These are phyloP conservation scores for Cetoscarus ocellatus DNA, from an alignment of 2,797 vertebrate species.

Conservation along the genomic window DNA sequence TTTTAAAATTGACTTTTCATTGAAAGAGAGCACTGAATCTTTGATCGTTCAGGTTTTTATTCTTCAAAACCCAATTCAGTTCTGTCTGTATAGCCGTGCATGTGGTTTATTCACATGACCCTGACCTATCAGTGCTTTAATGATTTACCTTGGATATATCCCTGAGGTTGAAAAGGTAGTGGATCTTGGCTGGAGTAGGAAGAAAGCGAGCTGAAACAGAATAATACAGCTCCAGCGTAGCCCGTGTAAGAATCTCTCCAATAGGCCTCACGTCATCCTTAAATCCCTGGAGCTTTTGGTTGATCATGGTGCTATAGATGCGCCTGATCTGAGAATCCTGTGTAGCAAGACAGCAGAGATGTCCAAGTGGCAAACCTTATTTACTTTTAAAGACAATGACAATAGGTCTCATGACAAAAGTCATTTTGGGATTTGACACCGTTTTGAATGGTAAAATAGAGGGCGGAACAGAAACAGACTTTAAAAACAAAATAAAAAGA, in stretches of 20 bases:
- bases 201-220: slow-evolving; percentile 86
- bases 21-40: too few species aligned
- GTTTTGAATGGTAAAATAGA: too few species aligned
- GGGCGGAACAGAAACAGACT: too few species aligned
- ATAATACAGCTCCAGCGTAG: slow-evolving; percentile 89
- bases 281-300: slow-evolving; percentile 91
- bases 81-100: too few species aligned
- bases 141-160: slow-evolving; percentile 91
- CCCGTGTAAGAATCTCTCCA: slow-evolving; percentile 86
- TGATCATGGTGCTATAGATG: slow-evolving; percentile 91
- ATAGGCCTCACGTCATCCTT: slow-evolving; percentile 90
- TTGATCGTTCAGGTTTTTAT: too few species aligned
- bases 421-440: too few species aligned
- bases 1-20: too few species aligned
- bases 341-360: neutral
- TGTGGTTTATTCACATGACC: neutral
- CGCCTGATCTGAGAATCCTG: slow-evolving; percentile 90
- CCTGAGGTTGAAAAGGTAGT: slow-evolving; percentile 94
- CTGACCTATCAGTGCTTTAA: neutral
- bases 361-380: neutral
- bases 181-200: slow-evolving; percentile 92
- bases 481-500: too few species aligned
- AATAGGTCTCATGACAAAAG: too few species aligned
- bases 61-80: too few species aligned
- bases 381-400: neutral